Conservation (phyloP, 2,113 vertebrate species). For the Ailuropoda melanoleuca region DNA sequence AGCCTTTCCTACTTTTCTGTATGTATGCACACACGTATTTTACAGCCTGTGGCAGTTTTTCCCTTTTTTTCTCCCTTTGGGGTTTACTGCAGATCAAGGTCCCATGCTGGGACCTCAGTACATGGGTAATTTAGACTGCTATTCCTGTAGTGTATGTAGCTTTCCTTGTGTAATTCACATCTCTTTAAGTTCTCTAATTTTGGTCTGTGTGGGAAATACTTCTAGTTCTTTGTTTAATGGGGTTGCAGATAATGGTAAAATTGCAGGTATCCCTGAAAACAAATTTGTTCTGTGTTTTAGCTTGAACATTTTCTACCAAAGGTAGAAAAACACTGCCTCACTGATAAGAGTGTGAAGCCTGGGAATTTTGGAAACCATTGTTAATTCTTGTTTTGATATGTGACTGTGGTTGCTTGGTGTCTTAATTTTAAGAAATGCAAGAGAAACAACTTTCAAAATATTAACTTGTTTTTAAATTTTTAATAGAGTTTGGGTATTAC, state of each 20-base stretch:
- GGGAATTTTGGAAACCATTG: conserved; percentile 13
- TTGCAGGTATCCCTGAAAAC: neutral
- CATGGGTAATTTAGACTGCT: neutral
- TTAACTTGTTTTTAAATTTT: conserved; percentile 1
- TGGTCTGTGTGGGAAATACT: neutral
- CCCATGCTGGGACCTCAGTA: neutral
- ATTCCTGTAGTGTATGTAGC: neutral
- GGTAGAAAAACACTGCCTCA: neutral
- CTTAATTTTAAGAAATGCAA: conserved; percentile 7
- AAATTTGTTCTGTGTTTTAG: conserved; percentile 33
- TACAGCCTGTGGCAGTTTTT: neutral
- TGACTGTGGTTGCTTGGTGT: neutral
- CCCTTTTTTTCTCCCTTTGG: neutral
- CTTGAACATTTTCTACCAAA: neutral
- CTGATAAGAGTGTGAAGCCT: neutral
- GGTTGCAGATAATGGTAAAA: conserved; percentile 3
- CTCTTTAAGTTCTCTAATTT: neutral
- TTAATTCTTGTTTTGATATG: conserved; percentile 15
- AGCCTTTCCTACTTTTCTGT: neutral
- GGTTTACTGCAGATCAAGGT: neutral
- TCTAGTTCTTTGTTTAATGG: conserved; percentile 2
- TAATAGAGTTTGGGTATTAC: neutral
- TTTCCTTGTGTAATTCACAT: neutral
- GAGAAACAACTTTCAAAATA: conserved; percentile 44
- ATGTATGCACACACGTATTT: neutral